Conservation (phyloP, 2,113 vertebrate species). For the Pomatostomus ruficeps region DNA sequence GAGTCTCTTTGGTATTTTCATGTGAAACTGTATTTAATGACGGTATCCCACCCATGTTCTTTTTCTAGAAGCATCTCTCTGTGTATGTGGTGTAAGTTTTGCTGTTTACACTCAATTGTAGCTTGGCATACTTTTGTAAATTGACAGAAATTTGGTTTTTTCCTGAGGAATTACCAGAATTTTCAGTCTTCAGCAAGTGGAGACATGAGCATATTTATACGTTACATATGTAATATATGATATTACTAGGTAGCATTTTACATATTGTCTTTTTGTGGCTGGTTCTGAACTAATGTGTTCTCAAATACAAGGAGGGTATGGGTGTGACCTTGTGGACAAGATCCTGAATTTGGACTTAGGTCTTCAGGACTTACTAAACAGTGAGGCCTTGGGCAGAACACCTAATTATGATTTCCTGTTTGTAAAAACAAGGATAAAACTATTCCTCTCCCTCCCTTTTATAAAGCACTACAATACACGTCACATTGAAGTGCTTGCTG, state of each 20-base stretch:
- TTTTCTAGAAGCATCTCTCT: neutral
- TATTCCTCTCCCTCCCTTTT: neutral
- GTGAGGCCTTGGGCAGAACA: neutral
- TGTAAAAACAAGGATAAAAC: neutral
- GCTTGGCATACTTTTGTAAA: neutral
- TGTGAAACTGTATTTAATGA: neutral
- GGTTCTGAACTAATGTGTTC: neutral
- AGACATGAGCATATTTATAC: neutral
- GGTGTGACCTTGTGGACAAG: neutral
- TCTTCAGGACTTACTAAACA: neutral
- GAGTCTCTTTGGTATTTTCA: neutral
- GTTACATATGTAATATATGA: neutral
- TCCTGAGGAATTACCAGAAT: neutral
- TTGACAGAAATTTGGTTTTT: neutral
- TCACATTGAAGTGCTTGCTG: neutral
- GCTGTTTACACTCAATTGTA: neutral
- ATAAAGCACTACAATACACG: neutral
- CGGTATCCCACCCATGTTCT: neutral
- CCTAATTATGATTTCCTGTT: neutral
- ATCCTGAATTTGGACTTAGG: neutral
- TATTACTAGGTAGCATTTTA: neutral
- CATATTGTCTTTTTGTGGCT: neutral
- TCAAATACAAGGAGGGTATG: neutral
- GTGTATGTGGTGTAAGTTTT: neutral
- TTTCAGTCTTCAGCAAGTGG: neutral